These are phyloP conservation scores for Onychomys arenicola DNA, from an alignment of 2,797 vertebrate genomes.

Conservation along the genomic window DNA sequence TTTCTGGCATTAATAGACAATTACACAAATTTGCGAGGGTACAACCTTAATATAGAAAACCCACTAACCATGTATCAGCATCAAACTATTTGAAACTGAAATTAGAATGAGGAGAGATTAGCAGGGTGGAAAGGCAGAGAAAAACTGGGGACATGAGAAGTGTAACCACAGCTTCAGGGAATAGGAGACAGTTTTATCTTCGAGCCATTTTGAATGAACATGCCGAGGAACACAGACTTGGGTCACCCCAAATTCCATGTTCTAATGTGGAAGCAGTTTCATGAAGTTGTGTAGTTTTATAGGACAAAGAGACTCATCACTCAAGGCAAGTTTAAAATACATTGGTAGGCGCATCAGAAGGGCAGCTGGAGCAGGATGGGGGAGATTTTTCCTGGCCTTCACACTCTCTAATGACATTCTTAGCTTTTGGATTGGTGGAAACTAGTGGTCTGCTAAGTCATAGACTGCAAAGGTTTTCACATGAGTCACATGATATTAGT, in stretches of 20 bases:
- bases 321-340: not conserved
- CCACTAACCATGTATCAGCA: not conserved
- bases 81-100: not conserved
- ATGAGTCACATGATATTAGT: not conserved
- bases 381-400: too few relatives aligned
- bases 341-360: not conserved
- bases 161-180: not conserved
- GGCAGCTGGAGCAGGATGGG: accelerated
- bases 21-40: not conserved
- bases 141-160: too few relatives aligned
- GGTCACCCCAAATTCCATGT: not conserved
- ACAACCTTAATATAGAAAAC: not conserved
- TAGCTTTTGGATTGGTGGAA: not conserved
- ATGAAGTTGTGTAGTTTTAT: not conserved
- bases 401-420: not conserved
- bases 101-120: not conserved
- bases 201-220: not conserved
- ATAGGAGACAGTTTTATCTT: not conserved
- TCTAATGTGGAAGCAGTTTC: not conserved
- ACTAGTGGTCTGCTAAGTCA: not conserved
- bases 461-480: not conserved
- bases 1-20: not conserved
- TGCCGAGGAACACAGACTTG: not conserved
- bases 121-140: not conserved
- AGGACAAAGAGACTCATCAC: not conserved